Conservation (phyloP, 23 tunicate genomes). For the Styela plicata region DNA sequence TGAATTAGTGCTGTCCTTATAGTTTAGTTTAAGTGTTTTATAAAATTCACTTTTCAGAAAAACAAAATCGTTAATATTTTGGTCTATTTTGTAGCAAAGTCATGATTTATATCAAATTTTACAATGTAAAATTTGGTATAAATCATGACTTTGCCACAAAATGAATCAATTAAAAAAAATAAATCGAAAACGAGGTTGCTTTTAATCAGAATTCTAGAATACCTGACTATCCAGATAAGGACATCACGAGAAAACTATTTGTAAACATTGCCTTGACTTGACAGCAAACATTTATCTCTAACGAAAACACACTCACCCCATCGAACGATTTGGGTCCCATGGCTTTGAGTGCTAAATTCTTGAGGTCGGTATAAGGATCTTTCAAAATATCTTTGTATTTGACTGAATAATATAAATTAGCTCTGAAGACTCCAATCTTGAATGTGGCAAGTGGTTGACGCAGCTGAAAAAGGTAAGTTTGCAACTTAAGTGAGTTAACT, state of each 20-base stretch:
- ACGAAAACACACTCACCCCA: conserved; percentile 77
- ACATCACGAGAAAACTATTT: background rate
- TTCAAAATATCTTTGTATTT: conserved; percentile 53
- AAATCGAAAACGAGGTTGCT: no score
- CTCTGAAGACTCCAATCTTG: conserved; percentile 60
- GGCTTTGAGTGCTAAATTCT: conserved; percentile 46
- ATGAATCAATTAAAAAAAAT: no score
- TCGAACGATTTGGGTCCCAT: conserved; percentile 35
- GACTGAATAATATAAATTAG: conserved; percentile 79
- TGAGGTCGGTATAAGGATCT: conserved; percentile 57
- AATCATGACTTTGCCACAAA: no score
- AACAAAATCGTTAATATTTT: no score
- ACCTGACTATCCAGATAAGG: no score
- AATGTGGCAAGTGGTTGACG: conserved; percentile 34
- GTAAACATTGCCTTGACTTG: background rate
- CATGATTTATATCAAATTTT: no score
- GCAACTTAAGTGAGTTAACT: no score
- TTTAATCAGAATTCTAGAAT: no score
- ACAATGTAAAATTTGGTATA: no score
- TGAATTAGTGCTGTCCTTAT: no score
- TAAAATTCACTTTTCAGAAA: background rate
- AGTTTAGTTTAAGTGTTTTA: no score
- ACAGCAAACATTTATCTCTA: conserved; percentile 1
- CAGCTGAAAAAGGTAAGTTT: conserved; percentile 37
- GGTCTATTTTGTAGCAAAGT: no score